Evolutionary conservation across 2,888 invertebrate genomes (phyloP).

Genomic region (Dolomedes plantarius): DNA sequence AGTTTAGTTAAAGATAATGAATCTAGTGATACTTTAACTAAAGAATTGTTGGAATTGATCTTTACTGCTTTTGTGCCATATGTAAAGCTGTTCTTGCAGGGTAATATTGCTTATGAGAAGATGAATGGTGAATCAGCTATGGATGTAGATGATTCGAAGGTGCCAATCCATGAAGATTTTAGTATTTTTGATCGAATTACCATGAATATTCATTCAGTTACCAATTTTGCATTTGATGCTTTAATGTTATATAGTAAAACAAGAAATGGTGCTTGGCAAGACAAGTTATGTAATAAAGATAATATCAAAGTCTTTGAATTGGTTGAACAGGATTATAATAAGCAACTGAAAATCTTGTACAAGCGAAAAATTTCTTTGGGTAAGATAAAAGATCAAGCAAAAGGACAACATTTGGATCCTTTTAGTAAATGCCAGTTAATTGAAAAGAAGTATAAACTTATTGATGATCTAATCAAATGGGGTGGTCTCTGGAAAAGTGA

Average conservation of each 20-base stretch:
- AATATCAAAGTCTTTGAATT: slow-evolving; percentile 44
- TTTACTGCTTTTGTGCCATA: slow-evolving; percentile 62
- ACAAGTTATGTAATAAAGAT: slow-evolving; percentile 51
- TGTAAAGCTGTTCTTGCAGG: slow-evolving; percentile 37
- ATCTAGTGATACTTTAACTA: slow-evolving; percentile 53
- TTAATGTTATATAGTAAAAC: slow-evolving; percentile 47
- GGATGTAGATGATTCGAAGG: slow-evolving; percentile 22
- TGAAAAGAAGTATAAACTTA: slow-evolving; percentile 66
- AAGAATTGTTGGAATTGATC: slow-evolving; percentile 55
- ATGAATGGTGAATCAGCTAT: slow-evolving; percentile 45
- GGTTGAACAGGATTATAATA: slow-evolving; percentile 42
- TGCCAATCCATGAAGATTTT: slow-evolving; percentile 52
- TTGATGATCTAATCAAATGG: slow-evolving; percentile 66
- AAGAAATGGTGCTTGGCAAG: slow-evolving; percentile 62
- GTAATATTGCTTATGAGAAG: slow-evolving; percentile 21
- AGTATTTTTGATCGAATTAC: slow-evolving; percentile 59
- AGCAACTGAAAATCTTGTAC: slow-evolving; percentile 47
- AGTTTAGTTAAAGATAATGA: slow-evolving; percentile 67
- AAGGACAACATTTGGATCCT: slow-evolving; percentile 12
- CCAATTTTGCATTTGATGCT: slow-evolving; percentile 56
- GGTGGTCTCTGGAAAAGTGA: slow-evolving; percentile 70
- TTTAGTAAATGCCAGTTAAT: slow-evolving; percentile 33
- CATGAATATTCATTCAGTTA: slow-evolving; percentile 49
- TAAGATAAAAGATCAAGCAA: slow-evolving; percentile 16
- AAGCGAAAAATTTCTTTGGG: slow-evolving; percentile 50